Conservation (phyloP, 2,797 vertebrate species). For the Malacoraja senta region DNA sequence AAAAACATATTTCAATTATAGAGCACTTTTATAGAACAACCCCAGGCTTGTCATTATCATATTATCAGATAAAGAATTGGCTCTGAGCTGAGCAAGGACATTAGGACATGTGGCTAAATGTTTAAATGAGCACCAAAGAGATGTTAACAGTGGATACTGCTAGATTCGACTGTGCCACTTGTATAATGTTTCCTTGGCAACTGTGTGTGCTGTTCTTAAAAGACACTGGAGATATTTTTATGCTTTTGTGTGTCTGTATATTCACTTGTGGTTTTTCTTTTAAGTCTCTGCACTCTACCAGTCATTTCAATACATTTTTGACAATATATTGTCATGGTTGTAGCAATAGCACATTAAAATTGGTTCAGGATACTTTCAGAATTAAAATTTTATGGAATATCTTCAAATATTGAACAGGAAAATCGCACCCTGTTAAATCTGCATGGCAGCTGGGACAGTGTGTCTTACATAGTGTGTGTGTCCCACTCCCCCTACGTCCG, state of each 20-base stretch:
- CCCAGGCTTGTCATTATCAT: background rate
- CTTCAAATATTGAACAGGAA: background rate
- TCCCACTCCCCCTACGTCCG: no score
- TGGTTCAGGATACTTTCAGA: background rate
- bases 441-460: background rate
- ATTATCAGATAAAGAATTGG: background rate
- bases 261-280: background rate
- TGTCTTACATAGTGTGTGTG: background rate
- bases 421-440: background rate
- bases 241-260: background rate
- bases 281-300: background rate
- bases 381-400: background rate
- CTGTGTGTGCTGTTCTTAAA: background rate
- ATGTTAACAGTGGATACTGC: constrained; percentile 11
- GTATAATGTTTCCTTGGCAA: constrained; percentile 25
- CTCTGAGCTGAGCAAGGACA: background rate
- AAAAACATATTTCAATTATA: background rate
- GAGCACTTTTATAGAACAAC: background rate
- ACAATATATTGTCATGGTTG: background rate
- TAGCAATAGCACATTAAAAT: background rate
- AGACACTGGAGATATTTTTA: background rate
- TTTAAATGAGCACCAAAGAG: background rate
- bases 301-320: background rate
- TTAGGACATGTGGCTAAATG: background rate
- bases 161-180: constrained; percentile 7